Evolutionary conservation across 1,140 invertebrate species (phyloP), one percentile per base, ranked within the genome.

Genomic region (Drepana arcuata): DNA sequence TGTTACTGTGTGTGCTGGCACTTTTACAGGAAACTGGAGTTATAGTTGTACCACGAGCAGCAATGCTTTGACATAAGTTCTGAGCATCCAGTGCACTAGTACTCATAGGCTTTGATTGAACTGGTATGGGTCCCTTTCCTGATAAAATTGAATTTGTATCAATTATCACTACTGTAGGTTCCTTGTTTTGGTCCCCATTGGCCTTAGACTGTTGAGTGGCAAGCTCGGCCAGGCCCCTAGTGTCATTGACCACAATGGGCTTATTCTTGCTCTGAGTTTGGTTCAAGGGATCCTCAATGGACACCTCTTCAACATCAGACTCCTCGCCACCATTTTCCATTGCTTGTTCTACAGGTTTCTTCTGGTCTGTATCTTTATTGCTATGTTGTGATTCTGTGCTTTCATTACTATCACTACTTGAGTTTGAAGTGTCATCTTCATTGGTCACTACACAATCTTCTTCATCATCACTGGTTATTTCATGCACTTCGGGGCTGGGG

Each of bases 211-310:
- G 67, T 65, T 75, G 71, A 16, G 55, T 30, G 16, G 71, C 55
- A 16, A 69, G 36, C 6, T 74, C 65, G 23, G 89, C 55, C 23
- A 72, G 57, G 16, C 47, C 56, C 54, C 68, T 81, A 16, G 73
- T 67, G 26, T 81, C 91, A 68, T 88, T 92, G 0, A 92, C 88
- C 28, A 93, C 87, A 43, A 92, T 92, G 7, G 90, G 89, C 46
- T 78, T 81, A 16, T 52, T 77, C 50, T 83, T 78, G 18, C 37
- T 80, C 75, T 54, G 74, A 38, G 15, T 61, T 73, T 67, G 83
- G 68, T 64, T 86, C 60, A 92, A 53, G n/a, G 91, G 91, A 83
- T 91, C 89, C 44, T 90, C 87, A 4, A 87, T 86, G 13, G 88
- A 78, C n/a, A 78, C 59, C 43, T 91, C 90, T 51, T 80, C 75